Conservation (phyloP, 2,797 vertebrate species). For the Microctenopoma lineatum region DNA sequence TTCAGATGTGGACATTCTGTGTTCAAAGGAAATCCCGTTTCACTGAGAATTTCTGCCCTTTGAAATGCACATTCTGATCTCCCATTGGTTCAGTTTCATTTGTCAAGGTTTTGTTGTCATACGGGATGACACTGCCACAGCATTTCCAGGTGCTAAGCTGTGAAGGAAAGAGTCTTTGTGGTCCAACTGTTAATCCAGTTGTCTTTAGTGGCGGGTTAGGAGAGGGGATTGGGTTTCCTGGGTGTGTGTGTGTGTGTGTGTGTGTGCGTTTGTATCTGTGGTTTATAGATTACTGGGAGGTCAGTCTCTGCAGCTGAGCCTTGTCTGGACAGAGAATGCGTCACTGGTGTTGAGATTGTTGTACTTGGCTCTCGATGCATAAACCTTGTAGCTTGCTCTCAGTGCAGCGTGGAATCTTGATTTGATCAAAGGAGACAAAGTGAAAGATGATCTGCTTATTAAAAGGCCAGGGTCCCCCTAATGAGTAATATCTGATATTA, state of each 20-base stretch:
- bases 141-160: constrained; percentile 48
- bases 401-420: constrained; percentile 19
- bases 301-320: constrained; percentile 52
- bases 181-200: constrained; percentile 63
- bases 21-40: constrained; percentile 28
- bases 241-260: constrained; percentile 24
- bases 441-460: constrained; percentile 36
- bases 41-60: constrained; percentile 11
- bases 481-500: constrained; percentile 14
- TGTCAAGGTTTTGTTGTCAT: constrained; percentile 34
- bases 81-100: constrained; percentile 26
- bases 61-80: constrained; percentile 23
- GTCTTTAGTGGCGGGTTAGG: constrained; percentile 54
- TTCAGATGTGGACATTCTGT: constrained; percentile 18
- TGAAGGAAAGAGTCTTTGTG: constrained; percentile 26
- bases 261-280: constrained; percentile 54
- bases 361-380: constrained; percentile 45
- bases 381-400: constrained; percentile 36
- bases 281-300: constrained; percentile 69
- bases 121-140: constrained; percentile 31
- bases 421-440: constrained; percentile 37
- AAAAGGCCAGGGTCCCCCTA: constrained; percentile 7
- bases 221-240: constrained; percentile 51
- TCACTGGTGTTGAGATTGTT: constrained; percentile 45
- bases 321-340: constrained; percentile 40